phyloP scores from a whole-genome alignment of 2,888 invertebrate genomes.

The Eupithecia insigniata region DNA sequence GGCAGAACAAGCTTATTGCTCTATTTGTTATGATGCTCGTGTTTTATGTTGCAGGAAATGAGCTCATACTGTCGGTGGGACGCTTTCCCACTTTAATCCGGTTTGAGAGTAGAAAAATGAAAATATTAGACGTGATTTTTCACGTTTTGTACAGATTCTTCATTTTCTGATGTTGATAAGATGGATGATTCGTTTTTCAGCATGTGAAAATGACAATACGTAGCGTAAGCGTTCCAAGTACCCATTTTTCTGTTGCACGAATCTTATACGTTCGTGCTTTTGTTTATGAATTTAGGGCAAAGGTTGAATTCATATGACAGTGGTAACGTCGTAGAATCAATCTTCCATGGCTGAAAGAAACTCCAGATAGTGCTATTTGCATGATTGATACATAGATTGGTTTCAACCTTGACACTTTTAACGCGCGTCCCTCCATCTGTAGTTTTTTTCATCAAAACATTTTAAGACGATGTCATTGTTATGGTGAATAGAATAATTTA shows the following conservation, averaged over 20 bases:
- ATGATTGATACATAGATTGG: too few relatives aligned
- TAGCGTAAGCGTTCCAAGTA: background rate
- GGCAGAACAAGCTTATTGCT: conserved; percentile 64
- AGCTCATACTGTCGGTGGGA: conserved; percentile 61
- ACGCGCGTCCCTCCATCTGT: too few relatives aligned
- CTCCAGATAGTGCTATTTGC: too few relatives aligned
- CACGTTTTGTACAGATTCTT: conserved; percentile 42
- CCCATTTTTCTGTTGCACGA: background rate
- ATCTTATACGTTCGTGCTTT: background rate
- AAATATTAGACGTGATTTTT: conserved; percentile 45
- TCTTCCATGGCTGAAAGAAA: too few relatives aligned
- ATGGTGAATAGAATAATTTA: too few relatives aligned
- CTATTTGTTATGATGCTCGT: conserved; percentile 68
- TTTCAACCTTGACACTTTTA: too few relatives aligned
- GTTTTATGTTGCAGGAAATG: conserved; percentile 69
- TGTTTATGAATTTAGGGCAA: background rate
- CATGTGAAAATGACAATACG: conserved; percentile 33
- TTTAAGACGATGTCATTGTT: too few relatives aligned
- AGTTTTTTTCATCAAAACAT: too few relatives aligned
- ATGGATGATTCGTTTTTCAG: conserved; percentile 41
- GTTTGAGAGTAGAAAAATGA: conserved; percentile 54
- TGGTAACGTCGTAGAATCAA: too few relatives aligned
- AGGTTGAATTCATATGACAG: too few relatives aligned
- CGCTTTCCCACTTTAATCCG: conserved; percentile 60
- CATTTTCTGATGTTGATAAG: conserved; percentile 37